Evolutionary conservation across 1,140 invertebrate species (phyloP).

Genomic region (Metaphire vulgaris): DNA sequence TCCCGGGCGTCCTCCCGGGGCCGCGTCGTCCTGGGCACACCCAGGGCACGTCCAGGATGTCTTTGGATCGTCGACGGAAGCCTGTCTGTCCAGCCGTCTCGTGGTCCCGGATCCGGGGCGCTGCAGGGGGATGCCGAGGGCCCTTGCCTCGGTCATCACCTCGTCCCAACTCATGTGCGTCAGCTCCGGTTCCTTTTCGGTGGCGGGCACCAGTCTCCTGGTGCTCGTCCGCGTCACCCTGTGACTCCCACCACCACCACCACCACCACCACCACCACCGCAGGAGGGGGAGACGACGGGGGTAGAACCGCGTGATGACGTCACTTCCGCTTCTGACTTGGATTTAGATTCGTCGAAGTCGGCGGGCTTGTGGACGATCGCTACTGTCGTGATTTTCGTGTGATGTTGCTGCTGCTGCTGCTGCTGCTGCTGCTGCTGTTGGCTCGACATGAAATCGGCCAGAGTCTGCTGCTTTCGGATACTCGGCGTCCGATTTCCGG

Average conservation of each 20-base stretch:
- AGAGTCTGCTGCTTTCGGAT: slow-evolving; percentile 12
- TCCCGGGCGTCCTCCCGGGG: no score
- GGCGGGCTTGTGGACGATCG: slow-evolving; percentile 9
- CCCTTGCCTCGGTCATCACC: slow-evolving; percentile 22
- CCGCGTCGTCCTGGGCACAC: neutral
- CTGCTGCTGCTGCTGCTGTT: no score
- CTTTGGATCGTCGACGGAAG: neutral
- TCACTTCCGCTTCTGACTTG: no score
- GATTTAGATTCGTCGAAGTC: slow-evolving; percentile 7
- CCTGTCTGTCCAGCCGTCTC: neutral
- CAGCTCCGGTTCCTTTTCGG: neutral
- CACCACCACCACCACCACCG: no score
- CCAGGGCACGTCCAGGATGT: neutral
- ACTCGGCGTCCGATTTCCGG: no score
- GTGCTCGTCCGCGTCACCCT: neutral
- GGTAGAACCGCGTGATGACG: neutral
- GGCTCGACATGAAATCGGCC: slow-evolving; percentile 19
- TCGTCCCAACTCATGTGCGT: slow-evolving; percentile 25
- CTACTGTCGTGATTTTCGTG: slow-evolving; percentile 15
- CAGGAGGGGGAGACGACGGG: neutral
- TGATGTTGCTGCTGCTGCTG: no score
- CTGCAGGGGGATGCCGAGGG: slow-evolving; percentile 16
- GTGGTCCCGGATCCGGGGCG: slow-evolving; percentile 3
- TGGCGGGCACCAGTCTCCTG: neutral
- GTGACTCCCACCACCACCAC: neutral